A percentile compares a stretch with the other conserved stretches of the same genome.
Conservation (phyloP, 2,113 vertebrate genomes). For the Cichladusa arquata region DNA sequence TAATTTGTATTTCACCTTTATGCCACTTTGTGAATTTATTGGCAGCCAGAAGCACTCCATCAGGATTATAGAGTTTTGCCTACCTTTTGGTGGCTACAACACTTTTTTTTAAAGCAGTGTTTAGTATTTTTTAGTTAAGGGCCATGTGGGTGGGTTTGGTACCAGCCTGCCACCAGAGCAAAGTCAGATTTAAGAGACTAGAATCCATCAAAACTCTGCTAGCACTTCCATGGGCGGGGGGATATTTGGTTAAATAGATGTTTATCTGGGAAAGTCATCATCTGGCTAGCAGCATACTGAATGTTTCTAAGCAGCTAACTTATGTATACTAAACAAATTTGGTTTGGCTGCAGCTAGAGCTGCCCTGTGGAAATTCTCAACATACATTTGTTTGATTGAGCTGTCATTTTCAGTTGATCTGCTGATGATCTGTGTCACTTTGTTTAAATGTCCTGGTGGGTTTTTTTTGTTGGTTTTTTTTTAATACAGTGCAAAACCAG, state of each 20-base stretch:
- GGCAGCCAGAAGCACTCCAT: slow-evolving; percentile 61
- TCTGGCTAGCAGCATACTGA: slow-evolving; percentile 73
- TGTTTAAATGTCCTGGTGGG: slow-evolving; percentile 83
- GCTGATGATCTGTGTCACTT: slow-evolving; percentile 86
- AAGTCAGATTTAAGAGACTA: slow-evolving; percentile 61
- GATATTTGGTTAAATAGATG: slow-evolving; percentile 76
- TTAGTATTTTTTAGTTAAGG: slow-evolving; percentile 53
- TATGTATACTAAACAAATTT: slow-evolving; percentile 84
- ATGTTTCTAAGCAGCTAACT: slow-evolving; percentile 80
- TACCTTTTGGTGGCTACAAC: slow-evolving; percentile 55
- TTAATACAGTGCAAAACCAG: slow-evolving; percentile 75
- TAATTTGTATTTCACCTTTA: slow-evolving; percentile 68
- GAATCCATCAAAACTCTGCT: slow-evolving; percentile 69
- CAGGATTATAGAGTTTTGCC: slow-evolving; percentile 58
- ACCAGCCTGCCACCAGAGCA: slow-evolving; percentile 38
- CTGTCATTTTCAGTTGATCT: slow-evolving; percentile 86
- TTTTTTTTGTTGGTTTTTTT: slow-evolving; percentile 38
- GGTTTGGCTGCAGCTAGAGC: slow-evolving; percentile 77
- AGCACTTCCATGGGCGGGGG: slow-evolving; percentile 67
- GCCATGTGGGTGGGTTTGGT: slow-evolving; percentile 12
- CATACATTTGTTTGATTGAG: slow-evolving; percentile 85
- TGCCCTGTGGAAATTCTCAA: slow-evolving; percentile 83
- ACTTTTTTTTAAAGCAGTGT: slow-evolving; percentile 20
- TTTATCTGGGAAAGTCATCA: slow-evolving; percentile 81
- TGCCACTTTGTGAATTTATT: slow-evolving; percentile 62